Evolutionary conservation across 2,888 invertebrate species (phyloP).

Genomic region (Cryptosula pallasiana): DNA sequence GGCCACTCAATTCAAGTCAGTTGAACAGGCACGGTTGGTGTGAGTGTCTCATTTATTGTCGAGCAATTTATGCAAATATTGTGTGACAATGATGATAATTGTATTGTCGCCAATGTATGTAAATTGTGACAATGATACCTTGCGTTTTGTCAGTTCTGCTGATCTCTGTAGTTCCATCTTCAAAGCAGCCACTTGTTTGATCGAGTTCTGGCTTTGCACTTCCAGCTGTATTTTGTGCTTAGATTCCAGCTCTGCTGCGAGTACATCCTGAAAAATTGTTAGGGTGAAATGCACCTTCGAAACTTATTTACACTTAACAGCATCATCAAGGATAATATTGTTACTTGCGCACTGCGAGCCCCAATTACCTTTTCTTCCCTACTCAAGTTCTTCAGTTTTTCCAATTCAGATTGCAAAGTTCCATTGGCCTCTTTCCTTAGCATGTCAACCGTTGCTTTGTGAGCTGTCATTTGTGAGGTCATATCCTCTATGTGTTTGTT

Average conservation of each 20-base stretch:
- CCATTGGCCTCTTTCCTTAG: conserved; percentile 35
- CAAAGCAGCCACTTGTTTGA: conserved; percentile 41
- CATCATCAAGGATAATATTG: no score
- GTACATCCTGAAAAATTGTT: conserved; percentile 31
- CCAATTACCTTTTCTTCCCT: conserved; percentile 25
- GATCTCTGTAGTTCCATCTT: conserved; percentile 47
- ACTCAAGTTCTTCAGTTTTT: conserved; percentile 30
- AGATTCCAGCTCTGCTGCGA: conserved; percentile 34
- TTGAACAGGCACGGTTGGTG: no score
- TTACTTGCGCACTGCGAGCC: no score
- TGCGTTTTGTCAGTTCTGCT: conserved; percentile 47
- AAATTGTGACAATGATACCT: no score
- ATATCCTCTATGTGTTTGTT: conserved; percentile 42
- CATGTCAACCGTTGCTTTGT: conserved; percentile 38
- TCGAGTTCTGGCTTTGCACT: conserved; percentile 33
- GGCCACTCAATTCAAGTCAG: no score
- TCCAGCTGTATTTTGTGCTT: conserved; percentile 37
- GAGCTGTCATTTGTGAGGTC: conserved; percentile 42
- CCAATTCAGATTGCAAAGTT: conserved; percentile 32
- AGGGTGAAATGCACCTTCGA: no score
- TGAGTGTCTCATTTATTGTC: no score
- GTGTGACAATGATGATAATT: no score
- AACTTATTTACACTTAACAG: no score
- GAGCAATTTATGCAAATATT: no score
- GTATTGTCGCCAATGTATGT: no score